These are phyloP conservation scores for Eretmocerus hayati DNA, from an alignment of 2,888 invertebrate species.

Conservation along the genomic window DNA sequence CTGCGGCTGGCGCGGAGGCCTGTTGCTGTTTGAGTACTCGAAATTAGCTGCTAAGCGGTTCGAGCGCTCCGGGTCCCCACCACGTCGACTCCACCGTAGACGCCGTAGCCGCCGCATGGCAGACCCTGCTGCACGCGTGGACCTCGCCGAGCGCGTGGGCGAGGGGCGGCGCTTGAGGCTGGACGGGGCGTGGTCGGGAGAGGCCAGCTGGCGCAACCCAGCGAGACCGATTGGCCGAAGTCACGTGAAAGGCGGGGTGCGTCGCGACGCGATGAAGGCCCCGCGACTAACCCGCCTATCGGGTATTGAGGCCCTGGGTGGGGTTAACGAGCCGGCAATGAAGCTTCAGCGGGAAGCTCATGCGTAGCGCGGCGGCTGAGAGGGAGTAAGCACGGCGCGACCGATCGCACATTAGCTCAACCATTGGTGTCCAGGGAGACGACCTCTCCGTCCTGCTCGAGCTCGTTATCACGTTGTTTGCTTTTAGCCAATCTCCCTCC, in stretches of 20 bases:
- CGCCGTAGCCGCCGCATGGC: constrained; percentile 22
- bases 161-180: background rate
- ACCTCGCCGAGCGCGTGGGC: constrained; percentile 26
- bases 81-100: constrained; percentile 25
- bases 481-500: background rate
- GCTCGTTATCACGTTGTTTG: background rate
- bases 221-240: constrained; percentile 8
- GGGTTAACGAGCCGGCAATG: constrained; percentile 4
- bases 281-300: background rate
- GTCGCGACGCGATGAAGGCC: background rate
- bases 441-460: constrained; percentile 7
- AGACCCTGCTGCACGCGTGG: constrained; percentile 24
- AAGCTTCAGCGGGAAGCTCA: too few species aligned
- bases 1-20: constrained; percentile 45
- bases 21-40: constrained; percentile 45
- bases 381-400: too few species aligned
- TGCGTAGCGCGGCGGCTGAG: too few species aligned
- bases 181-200: constrained; percentile 3
- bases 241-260: background rate
- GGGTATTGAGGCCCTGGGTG: background rate
- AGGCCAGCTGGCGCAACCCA: background rate
- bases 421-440: constrained; percentile 39
- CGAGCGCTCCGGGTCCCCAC: constrained; percentile 21
- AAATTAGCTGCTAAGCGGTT: constrained; percentile 44
- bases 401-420: constrained; percentile 31